Evolutionary conservation across 2,888 invertebrate genomes (phyloP).

Genomic region (Hipparchia sbordonii): DNA sequence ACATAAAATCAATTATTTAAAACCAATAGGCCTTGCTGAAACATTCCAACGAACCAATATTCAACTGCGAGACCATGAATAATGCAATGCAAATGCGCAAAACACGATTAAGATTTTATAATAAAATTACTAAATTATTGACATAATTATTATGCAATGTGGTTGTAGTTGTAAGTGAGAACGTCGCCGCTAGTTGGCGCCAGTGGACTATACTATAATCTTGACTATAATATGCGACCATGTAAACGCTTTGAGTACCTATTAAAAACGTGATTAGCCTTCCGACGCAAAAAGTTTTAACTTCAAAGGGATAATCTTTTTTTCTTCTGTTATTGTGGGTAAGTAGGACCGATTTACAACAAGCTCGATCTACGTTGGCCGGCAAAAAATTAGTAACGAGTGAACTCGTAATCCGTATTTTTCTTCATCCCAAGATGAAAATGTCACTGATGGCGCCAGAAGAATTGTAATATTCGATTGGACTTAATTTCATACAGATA

Average conservation of each 20-base stretch:
- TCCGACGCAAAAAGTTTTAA: constrained; percentile 8
- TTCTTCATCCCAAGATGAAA: neutral
- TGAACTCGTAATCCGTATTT: too few relatives aligned
- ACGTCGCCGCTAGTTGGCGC: constrained; percentile 31
- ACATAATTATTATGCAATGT: constrained; percentile 29
- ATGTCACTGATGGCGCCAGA: constrained; percentile 8
- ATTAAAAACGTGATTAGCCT: constrained; percentile 34
- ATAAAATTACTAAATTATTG: constrained; percentile 33
- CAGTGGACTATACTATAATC: constrained; percentile 23
- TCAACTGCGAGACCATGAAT: constrained; percentile 18
- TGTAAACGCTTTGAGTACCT: constrained; percentile 31
- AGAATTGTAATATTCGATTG: constrained; percentile 11
- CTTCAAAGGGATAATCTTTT: too few relatives aligned
- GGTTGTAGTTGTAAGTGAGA: constrained; percentile 20
- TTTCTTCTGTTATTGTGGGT: too few relatives aligned
- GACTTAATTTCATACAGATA: constrained; percentile 12
- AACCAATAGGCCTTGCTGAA: constrained; percentile 10
- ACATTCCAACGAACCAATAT: constrained; percentile 15
- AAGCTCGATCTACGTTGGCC: too few relatives aligned
- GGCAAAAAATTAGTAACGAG: too few relatives aligned
- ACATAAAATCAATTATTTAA: neutral
- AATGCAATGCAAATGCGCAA: constrained; percentile 16
- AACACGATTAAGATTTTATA: constrained; percentile 23
- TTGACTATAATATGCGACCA: constrained; percentile 35
- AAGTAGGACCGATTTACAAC: too few relatives aligned